Conservation (phyloP, 2,888 invertebrate species). For the Argynnis bischoffii region DNA sequence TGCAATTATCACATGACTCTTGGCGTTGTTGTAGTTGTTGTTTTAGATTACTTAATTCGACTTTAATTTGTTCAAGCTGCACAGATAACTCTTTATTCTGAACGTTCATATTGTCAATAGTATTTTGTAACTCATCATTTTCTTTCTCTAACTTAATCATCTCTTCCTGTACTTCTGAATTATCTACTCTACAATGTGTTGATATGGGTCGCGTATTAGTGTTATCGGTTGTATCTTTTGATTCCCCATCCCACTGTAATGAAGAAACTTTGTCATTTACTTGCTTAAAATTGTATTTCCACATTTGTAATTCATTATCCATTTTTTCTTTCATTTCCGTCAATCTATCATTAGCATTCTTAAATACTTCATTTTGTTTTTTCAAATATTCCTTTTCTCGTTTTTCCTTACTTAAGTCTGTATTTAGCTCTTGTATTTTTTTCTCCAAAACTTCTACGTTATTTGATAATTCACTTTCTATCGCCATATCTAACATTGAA, state of each 20-base stretch:
- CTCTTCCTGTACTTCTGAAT: conserved; percentile 56
- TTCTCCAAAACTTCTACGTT: conserved; percentile 86
- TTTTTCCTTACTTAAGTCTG: conserved; percentile 83
- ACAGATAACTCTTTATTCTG: conserved; percentile 59
- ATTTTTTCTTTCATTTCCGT: conserved; percentile 91
- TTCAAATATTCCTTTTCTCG: conserved; percentile 86
- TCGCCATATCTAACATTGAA: conserved; percentile 87
- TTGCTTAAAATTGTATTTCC: conserved; percentile 87
- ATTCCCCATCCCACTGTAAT: conserved; percentile 49
- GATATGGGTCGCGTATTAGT: conserved; percentile 10
- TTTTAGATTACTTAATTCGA: conserved; percentile 49
- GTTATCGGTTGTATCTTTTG: conserved; percentile 15
- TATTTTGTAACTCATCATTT: conserved; percentile 69
- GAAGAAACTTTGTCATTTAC: conserved; percentile 84
- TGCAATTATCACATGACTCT: conserved; percentile 26
- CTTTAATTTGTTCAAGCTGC: conserved; percentile 54
- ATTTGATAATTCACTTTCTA: conserved; percentile 89
- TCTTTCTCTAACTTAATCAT: conserved; percentile 71
- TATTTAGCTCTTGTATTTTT: conserved; percentile 81
- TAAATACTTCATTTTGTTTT: conserved; percentile 88
- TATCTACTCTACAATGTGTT: conserved; percentile 42
- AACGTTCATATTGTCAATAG: conserved; percentile 60
- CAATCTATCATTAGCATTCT: conserved; percentile 88
- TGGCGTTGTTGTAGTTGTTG: conserved; percentile 15
- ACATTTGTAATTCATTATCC: conserved; percentile 88